Evolutionary conservation across 2,113 vertebrate species (phyloP).

Genomic region (Neoarius graeffei): DNA sequence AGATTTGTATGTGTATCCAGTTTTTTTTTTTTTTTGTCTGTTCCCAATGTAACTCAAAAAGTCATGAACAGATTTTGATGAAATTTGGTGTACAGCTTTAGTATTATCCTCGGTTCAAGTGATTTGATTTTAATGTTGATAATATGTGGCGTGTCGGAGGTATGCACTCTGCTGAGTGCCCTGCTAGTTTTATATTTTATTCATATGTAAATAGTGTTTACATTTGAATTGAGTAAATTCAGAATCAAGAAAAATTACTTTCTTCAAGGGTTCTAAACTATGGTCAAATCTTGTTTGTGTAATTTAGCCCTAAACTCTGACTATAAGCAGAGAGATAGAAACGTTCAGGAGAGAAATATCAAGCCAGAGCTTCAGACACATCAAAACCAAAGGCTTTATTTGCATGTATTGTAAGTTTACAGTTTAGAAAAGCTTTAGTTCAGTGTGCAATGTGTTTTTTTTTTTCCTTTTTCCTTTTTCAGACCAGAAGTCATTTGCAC

Average conservation of each 20-base stretch:
- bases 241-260: background rate
- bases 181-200: background rate
- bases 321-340: background rate
- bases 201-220: background rate
- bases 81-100: too few relatives aligned
- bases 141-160: too few relatives aligned
- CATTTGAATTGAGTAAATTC: background rate
- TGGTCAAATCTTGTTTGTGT: background rate
- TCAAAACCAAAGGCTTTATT: background rate
- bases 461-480: background rate
- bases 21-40: too few relatives aligned
- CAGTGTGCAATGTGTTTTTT: background rate
- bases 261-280: background rate
- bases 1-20: too few relatives aligned
- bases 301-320: background rate
- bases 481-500: background rate
- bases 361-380: background rate
- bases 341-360: background rate
- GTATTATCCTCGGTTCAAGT: too few relatives aligned
- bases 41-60: too few relatives aligned
- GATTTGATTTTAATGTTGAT: too few relatives aligned
- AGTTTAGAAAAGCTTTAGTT: background rate
- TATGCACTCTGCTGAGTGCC: too few relatives aligned
- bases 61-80: too few relatives aligned
- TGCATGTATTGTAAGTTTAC: background rate